Conservation (phyloP, 2,113 vertebrate species). For the Caracal caracal region DNA sequence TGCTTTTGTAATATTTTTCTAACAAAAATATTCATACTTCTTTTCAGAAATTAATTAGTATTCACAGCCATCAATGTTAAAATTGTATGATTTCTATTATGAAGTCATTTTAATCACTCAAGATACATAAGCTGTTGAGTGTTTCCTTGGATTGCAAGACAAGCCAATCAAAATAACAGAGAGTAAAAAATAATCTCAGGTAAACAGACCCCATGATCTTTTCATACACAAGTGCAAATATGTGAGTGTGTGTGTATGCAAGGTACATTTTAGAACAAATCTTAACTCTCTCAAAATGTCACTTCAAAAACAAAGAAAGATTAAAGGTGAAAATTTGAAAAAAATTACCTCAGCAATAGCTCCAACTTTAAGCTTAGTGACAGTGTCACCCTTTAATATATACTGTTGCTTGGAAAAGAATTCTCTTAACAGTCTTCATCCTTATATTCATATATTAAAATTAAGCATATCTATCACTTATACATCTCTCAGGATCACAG, state of each 20-base stretch:
- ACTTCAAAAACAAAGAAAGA: slow-evolving; percentile 39
- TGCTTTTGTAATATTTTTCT: slow-evolving; percentile 43
- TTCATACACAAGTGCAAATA: background rate
- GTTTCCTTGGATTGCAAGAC: background rate
- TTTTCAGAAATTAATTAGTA: slow-evolving; percentile 44
- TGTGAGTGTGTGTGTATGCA: background rate
- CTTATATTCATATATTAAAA: slow-evolving; percentile 42
- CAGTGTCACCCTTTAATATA: background rate
- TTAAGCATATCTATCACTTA: background rate
- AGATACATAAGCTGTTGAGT: background rate
- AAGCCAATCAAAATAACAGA: slow-evolving; percentile 12
- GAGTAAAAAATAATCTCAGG: background rate
- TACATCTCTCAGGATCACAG: background rate
- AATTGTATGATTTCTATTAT: slow-evolving; percentile 5
- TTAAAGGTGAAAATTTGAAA: slow-evolving; percentile 33
- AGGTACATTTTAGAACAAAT: background rate
- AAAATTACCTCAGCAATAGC: background rate
- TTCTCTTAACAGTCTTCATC: background rate
- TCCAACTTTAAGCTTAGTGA: background rate
- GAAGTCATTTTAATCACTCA: slow-evolving; percentile 30
- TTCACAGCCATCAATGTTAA: slow-evolving; percentile 39
- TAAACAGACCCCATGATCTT: background rate
- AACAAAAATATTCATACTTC: background rate
- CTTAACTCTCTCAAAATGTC: slow-evolving; percentile 17
- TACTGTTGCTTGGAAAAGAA: background rate